phyloP scores from a whole-genome alignment of 2,888 invertebrate species.

The Cepaea hortensis region DNA sequence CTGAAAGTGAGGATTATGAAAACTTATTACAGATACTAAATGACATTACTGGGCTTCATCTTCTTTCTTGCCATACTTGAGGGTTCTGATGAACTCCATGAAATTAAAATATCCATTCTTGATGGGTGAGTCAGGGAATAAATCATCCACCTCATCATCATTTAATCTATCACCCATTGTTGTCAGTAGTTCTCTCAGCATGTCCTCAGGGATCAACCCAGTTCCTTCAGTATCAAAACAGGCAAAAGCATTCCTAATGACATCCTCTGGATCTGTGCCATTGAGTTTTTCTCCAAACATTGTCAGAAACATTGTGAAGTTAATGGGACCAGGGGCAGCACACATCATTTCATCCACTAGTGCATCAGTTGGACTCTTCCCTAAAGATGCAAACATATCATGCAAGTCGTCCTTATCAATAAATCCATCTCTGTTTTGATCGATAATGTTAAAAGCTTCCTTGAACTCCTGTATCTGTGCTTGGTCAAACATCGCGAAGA shows the following conservation, averaged over 20 bases:
- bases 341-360: constrained; percentile 99
- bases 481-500: constrained; percentile 99
- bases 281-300: constrained; percentile 98
- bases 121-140: constrained; percentile 98
- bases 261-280: constrained; percentile 99
- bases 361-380: constrained; percentile 96
- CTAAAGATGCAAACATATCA: constrained; percentile 98
- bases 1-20: background rate
- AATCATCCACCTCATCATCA: constrained; percentile 97
- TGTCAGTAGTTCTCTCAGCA: constrained; percentile 93
- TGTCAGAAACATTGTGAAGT: constrained; percentile 99
- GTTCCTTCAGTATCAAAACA: constrained; percentile 98
- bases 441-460: constrained; percentile 99
- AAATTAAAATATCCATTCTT: constrained; percentile 95
- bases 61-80: constrained; percentile 92
- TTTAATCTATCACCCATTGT: constrained; percentile 94
- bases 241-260: constrained; percentile 99
- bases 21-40: background rate
- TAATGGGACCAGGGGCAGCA: constrained; percentile 98
- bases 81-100: constrained; percentile 97
- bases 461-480: constrained; percentile 99
- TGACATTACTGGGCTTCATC: constrained; percentile 42
- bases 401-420: constrained; percentile 98
- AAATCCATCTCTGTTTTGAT: constrained; percentile 99
- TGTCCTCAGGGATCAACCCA: constrained; percentile 92